Percentiles rank a stretch among this genome's conserved stretches.
Conservation (phyloP, 2,113 vertebrate species). For the Pseudorasbora parva region DNA sequence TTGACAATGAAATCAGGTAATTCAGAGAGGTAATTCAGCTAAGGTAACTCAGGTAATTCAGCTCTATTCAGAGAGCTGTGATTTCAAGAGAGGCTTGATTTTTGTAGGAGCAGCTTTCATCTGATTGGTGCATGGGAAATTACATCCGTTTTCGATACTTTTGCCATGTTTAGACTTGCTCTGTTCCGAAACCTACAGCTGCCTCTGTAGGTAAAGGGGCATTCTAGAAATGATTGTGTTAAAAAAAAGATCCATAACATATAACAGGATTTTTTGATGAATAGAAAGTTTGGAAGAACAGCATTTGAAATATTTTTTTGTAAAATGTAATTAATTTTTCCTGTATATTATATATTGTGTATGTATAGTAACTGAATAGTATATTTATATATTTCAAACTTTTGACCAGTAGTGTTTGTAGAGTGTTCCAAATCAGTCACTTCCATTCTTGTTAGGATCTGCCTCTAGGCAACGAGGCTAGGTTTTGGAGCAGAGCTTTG, state of each 20-base stretch:
- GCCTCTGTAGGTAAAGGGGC: background rate
- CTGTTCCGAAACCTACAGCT: background rate
- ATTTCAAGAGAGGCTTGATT: conserved; percentile 18
- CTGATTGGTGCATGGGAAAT: conserved; percentile 8
- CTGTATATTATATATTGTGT: no score
- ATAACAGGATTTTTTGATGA: no score
- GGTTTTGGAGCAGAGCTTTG: background rate
- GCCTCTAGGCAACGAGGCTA: no score
- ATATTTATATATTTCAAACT: no score
- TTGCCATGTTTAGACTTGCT: background rate
- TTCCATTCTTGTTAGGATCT: background rate
- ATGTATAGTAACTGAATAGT: no score
- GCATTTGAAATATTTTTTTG: no score
- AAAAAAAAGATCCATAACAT: no score
- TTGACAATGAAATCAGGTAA: conserved; percentile 21
- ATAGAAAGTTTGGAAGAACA: no score
- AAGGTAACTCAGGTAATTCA: conserved; percentile 14
- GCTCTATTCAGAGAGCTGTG: conserved; percentile 28
- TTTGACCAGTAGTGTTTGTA: background rate
- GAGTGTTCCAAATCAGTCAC: background rate
- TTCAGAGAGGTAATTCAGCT: no score
- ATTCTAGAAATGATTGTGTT: background rate
- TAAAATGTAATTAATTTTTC: no score
- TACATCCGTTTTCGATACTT: conserved; percentile 1
- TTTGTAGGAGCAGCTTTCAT: conserved; percentile 6